A percentile compares a stretch with the other conserved stretches of the same genome.
Conservation (phyloP, 2,888 invertebrate genomes). For the Drosophila pseudotalamancana region DNA sequence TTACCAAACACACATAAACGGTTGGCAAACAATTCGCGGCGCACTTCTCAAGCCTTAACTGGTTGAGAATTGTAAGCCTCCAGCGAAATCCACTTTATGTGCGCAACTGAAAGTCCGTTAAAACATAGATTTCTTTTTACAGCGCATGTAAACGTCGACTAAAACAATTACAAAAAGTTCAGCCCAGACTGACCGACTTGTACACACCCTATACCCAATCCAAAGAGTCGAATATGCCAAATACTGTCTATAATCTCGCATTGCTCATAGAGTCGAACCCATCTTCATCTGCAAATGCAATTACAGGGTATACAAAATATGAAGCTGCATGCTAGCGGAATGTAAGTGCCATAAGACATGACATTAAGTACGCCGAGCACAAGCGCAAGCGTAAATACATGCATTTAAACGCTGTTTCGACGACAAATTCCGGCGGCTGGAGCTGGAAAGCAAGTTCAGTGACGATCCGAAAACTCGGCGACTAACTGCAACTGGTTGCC, state of each 20-base stretch:
- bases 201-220: not conserved
- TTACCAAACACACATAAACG: no score
- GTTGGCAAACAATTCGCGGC: no score
- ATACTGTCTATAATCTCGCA: no score
- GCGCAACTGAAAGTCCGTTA: not conserved
- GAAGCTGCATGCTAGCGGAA: not conserved
- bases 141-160: not conserved
- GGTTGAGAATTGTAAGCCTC: no score
- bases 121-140: slow-evolving; percentile 7
- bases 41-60: no score
- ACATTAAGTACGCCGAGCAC: slow-evolving; percentile 9
- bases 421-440: slow-evolving; percentile 86
- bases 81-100: not conserved
- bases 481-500: slow-evolving; percentile 81
- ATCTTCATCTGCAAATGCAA: not conserved
- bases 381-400: slow-evolving; percentile 1
- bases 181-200: not conserved
- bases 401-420: slow-evolving; percentile 25
- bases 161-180: not conserved
- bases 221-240: no score
- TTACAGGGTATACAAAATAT: slow-evolving; percentile 1
- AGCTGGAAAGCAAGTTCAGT: slow-evolving; percentile 86
- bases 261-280: not conserved
- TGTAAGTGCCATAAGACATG: slow-evolving; percentile 18
- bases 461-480: slow-evolving; percentile 85